Percentiles rank a stretch among this genome's conserved stretches.
Conservation (phyloP, 1,140 invertebrate species). For the Tetragonula clypearis region DNA sequence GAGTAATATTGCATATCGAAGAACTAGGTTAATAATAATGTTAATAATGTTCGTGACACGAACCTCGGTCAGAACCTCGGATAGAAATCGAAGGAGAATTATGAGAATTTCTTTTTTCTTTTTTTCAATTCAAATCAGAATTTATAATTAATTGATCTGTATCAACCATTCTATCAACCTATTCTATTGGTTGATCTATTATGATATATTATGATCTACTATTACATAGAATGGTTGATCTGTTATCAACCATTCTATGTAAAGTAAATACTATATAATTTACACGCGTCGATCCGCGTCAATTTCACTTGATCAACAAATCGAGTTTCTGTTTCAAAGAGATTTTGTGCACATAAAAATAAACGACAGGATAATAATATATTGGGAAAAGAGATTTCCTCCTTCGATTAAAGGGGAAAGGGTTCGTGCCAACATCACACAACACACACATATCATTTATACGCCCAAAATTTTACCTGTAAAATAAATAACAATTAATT, state of each 20-base stretch:
- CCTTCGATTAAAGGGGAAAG: conserved; percentile 15
- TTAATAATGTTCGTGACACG: conserved; percentile 21
- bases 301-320: not conserved
- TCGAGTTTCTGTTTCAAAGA: not conserved
- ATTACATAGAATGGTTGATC: too few species aligned
- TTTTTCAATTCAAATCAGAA: too few species aligned
- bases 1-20: conserved; percentile 40
- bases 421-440: conserved; percentile 39
- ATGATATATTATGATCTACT: too few species aligned
- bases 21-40: conserved; percentile 27
- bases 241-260: not conserved
- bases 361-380: not conserved
- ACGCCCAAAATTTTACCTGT: conserved; percentile 64
- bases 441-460: conserved; percentile 74
- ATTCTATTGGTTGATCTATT: too few species aligned
- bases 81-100: conserved; percentile 39
- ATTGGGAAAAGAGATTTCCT: not conserved
- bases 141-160: too few species aligned
- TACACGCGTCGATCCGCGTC: not conserved
- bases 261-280: not conserved
- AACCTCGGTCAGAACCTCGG: not conserved
- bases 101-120: not conserved
- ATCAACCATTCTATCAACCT: not conserved
- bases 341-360: rapidly evolving
- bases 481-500: conserved; percentile 69